phyloP scores from a whole-genome alignment of 2,888 invertebrate genomes.

The Frankliniella fusca region DNA sequence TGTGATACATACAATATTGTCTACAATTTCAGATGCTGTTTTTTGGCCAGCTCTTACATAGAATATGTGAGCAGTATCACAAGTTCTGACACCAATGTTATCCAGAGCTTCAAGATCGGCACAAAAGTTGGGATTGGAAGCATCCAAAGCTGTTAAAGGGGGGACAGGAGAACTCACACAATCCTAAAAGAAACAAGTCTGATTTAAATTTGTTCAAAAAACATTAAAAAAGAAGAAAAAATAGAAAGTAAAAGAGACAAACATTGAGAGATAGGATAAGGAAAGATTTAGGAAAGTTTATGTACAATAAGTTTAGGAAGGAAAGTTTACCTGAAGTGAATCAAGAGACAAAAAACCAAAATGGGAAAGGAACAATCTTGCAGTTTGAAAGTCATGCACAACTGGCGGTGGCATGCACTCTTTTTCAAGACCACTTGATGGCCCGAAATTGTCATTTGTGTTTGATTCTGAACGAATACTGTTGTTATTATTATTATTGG shows the following conservation, averaged over 20 bases:
- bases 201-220: not conserved
- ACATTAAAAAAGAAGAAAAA: constrained; percentile 8
- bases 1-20: constrained; percentile 59
- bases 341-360: constrained; percentile 76
- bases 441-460: not conserved
- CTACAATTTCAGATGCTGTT: constrained; percentile 70
- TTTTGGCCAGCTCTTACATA: constrained; percentile 86
- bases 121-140: constrained; percentile 64
- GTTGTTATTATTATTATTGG: not conserved
- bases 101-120: constrained; percentile 78
- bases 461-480: not conserved
- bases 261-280: too few species aligned
- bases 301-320: not conserved
- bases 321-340: constrained; percentile 52
- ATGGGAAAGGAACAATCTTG: constrained; percentile 89
- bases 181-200: constrained; percentile 31
- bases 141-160: constrained; percentile 69
- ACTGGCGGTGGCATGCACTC: constrained; percentile 77
- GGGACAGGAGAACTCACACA: constrained; percentile 43
- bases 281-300: too few species aligned
- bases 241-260: too few species aligned
- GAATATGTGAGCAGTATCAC: constrained; percentile 90
- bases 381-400: constrained; percentile 91
- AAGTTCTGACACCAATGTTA: constrained; percentile 77
- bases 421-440: constrained; percentile 43